Percentiles rank a stretch among this genome's conserved stretches.
These are phyloP conservation scores for Agriotes lineatus DNA, from an alignment of 2,888 invertebrate genomes.

Conservation along the genomic window DNA sequence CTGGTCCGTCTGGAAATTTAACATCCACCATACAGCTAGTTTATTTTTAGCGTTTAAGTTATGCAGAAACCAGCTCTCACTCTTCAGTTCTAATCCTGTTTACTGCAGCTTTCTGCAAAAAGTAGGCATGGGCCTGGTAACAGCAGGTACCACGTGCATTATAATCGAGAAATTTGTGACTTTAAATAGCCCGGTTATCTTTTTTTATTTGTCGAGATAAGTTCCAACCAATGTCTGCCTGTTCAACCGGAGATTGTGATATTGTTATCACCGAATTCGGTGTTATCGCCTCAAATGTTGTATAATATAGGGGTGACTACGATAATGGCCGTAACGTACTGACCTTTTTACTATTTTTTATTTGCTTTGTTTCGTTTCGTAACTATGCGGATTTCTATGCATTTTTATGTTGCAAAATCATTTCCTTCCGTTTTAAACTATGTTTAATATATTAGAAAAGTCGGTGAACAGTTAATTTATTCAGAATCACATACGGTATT, in stretches of 20 bases:
- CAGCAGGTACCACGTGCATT: constrained; percentile 6
- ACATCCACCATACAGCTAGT: background rate
- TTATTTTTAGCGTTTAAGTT: constrained; percentile 7
- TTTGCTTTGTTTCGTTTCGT: background rate
- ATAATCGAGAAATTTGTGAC: background rate
- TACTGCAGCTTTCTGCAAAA: background rate
- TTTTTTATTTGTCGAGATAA: constrained; percentile 10
- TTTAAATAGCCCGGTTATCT: background rate
- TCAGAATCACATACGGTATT: no score
- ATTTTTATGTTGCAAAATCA: background rate
- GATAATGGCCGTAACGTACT: background rate
- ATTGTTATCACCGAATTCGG: constrained; percentile 3
- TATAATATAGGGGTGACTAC: constrained; percentile 6
- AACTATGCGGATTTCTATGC: background rate
- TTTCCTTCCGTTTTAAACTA: no score
- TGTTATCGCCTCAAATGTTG: background rate
- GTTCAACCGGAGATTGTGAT: constrained; percentile 8
- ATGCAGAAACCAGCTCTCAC: background rate
- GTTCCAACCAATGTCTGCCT: constrained; percentile 10
- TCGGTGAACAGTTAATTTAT: no score
- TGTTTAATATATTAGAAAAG: no score
- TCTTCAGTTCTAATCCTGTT: constrained; percentile 3
- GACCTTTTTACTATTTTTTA: constrained; percentile 11
- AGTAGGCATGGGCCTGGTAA: background rate
- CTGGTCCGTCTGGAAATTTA: background rate